Percentiles rank a stretch among this genome's conserved stretches.
phyloP scores from a whole-genome alignment of 2,888 invertebrate species.

The Cosmia pyralina region DNA sequence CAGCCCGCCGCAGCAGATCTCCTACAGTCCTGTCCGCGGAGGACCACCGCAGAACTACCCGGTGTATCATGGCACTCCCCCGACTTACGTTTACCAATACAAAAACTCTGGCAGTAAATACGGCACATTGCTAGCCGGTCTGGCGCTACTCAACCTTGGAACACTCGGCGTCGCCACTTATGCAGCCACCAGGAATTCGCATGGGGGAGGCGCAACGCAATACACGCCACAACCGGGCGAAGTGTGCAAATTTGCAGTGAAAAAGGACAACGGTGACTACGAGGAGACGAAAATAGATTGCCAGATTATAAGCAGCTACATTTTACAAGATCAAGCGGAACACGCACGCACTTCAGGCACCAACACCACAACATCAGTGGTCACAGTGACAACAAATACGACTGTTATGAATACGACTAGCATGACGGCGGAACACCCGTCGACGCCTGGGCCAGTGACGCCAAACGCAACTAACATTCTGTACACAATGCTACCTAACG shows the following conservation, averaged over 20 bases:
- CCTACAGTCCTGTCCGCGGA: conserved; percentile 77
- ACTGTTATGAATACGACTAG: conserved; percentile 78
- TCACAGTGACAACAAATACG: conserved; percentile 82
- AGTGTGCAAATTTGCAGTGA: conserved; percentile 83
- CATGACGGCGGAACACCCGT: conserved; percentile 62
- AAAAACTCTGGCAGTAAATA: conserved; percentile 86
- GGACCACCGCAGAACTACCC: conserved; percentile 78
- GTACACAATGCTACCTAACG: conserved; percentile 80
- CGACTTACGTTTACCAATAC: conserved; percentile 84
- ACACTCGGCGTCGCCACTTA: conserved; percentile 79
- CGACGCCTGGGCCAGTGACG: conserved; percentile 38
- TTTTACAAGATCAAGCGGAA: conserved; percentile 75
- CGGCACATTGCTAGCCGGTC: conserved; percentile 82
- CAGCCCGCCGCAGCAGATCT: conserved; percentile 82
- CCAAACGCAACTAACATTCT: conserved; percentile 64
- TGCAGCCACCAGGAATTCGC: conserved; percentile 56
- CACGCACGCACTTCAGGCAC: conserved; percentile 63
- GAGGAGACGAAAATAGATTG: conserved; percentile 86
- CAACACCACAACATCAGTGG: conserved; percentile 75
- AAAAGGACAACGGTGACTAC: conserved; percentile 83
- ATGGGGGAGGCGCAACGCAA: conserved; percentile 34
- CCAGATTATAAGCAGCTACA: conserved; percentile 83
- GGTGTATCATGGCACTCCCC: conserved; percentile 82
- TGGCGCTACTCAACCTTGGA: conserved; percentile 84
- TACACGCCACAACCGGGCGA: conserved; percentile 77